Base-by-base conservation (phyloP, 2,888 invertebrate genomes). In the Exocentrus adspersus region DNA sequence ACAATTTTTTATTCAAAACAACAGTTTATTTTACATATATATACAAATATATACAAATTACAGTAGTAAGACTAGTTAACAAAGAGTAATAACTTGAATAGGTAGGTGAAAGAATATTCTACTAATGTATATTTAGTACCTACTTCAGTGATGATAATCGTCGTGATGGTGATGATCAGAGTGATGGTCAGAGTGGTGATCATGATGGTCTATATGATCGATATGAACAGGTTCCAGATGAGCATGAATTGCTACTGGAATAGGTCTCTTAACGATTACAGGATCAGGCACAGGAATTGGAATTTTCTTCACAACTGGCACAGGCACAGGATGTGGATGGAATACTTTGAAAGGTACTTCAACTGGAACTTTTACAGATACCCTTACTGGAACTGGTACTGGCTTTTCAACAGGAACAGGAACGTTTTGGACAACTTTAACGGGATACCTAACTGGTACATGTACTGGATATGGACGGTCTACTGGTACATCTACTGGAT, bases 401-500 rank as follows among this genome's bases (percentile, higher is more conserved):
- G 65, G 69, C 58, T 66, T 67, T 12, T 71, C 70, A 1, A 74
- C 69, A 45, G 61, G 67, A 4, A 70, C 68, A 6, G 68, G 75
- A 10, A 67, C 84, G 2, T 86, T 85, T 53, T 84, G 80, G 68
- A 84, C 85, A 0, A 86, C 84, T 1, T 84, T 79, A 0, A 86
- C 85, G 16, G 74, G 72, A 16, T 75, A 73, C 0, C 86, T 86
- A 0, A 84, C 83, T 0, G 84, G 84, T 0, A 87, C 86, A 60
- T 82, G 83, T 5, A 80, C 78, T 42, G 67, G 71, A 6, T 85
- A 85, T 0, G 85, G 85, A 1, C 84, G 75, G 14, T 77, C 73
- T 6, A 80, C 78, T 17, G 80, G 78, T 4, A 79, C 78, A 56
- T 78, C 75, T 0, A 80, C 79, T 3, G 82, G 80, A 64, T 81